A percentile compares a stretch with the other conserved stretches of the same genome.
phyloP scores from a whole-genome alignment of 2,888 invertebrate genomes.

The Pherbina coryleti region DNA sequence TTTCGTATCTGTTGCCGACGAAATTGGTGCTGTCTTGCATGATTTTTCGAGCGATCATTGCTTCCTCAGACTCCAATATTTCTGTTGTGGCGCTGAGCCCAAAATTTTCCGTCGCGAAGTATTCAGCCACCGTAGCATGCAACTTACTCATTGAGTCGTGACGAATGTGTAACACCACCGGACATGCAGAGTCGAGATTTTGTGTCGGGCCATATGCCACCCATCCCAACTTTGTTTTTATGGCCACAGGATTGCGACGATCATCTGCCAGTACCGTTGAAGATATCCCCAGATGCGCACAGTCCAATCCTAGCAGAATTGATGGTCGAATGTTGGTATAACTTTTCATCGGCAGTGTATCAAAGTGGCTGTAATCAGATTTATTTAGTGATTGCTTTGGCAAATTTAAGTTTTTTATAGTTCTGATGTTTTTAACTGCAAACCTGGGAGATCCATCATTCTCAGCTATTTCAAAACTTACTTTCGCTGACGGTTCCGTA shows the following conservation, averaged over 20 bases:
- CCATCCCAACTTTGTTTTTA: conserved; percentile 2
- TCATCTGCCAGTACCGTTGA: background rate
- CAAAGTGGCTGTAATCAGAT: no score
- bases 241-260: background rate
- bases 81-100: no score
- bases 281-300: background rate
- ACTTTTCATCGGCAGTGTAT: no score
- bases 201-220: background rate
- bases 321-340: background rate
- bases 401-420: background rate
- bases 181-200: no score
- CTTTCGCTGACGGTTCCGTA: no score
- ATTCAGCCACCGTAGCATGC: no score
- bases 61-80: no score
- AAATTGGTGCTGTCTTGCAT: no score
- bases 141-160: background rate
- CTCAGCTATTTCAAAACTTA: no score
- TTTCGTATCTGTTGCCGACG: no score
- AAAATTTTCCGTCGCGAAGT: no score
- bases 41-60: no score
- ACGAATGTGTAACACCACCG: background rate
- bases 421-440: background rate
- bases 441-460: background rate
- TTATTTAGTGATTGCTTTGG: background rate
- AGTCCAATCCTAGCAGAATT: background rate